A percentile compares a stretch with the other conserved stretches of the same genome.
Evolutionary conservation across 2,888 invertebrate species (phyloP).

Genomic region (Rhagonycha fulva): DNA sequence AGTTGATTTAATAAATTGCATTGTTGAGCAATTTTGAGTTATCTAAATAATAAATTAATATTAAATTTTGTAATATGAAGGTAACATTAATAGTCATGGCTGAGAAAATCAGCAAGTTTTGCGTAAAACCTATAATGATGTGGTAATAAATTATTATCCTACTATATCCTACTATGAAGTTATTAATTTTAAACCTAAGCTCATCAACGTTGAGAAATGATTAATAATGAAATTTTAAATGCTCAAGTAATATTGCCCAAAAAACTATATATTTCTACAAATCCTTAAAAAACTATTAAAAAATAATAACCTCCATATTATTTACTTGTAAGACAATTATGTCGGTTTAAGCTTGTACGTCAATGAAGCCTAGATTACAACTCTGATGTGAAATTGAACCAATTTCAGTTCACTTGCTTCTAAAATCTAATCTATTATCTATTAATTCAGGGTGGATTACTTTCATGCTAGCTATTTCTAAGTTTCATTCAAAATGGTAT

Average conservation of each 20-base stretch:
- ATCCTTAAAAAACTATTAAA: no score
- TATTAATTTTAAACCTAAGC: constrained; percentile 46
- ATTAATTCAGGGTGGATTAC: constrained; percentile 30
- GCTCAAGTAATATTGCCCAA: no score
- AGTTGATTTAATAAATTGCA: background rate
- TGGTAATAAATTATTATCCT: constrained; percentile 45
- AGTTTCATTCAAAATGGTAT: background rate
- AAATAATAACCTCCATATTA: background rate
- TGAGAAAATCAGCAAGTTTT: constrained; percentile 21
- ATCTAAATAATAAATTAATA: background rate
- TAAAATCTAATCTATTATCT: constrained; percentile 32
- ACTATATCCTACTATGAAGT: constrained; percentile 46
- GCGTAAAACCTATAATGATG: constrained; percentile 22
- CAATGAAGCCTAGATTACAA: constrained; percentile 30
- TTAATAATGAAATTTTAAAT: background rate
- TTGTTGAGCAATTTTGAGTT: background rate
- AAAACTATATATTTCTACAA: no score
- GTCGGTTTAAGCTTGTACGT: constrained; percentile 28
- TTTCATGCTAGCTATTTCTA: constrained; percentile 9
- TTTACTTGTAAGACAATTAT: constrained; percentile 21
- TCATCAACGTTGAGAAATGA: constrained; percentile 38
- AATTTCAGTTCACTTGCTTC: constrained; percentile 31
- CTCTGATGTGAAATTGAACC: constrained; percentile 30
- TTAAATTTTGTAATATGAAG: background rate
- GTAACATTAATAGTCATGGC: constrained; percentile 20